Percentiles rank a stretch among this genome's conserved stretches.
Evolutionary conservation across 2,888 invertebrate genomes (phyloP).

Genomic region (Andrena bicolor): DNA sequence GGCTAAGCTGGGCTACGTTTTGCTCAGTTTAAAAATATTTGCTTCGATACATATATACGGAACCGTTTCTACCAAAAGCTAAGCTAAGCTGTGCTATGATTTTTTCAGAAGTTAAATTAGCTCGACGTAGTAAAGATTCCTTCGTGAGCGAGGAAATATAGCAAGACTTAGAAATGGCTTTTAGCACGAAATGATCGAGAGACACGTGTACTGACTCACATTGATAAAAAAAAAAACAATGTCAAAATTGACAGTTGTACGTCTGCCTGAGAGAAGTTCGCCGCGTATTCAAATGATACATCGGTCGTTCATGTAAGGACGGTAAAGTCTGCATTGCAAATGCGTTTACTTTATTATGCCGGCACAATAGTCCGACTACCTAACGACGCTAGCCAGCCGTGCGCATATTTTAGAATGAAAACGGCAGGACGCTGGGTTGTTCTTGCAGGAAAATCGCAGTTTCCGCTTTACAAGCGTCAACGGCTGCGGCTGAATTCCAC

Average conservation of each 20-base stretch:
- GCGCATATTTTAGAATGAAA: constrained; percentile 68
- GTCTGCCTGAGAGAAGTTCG: background rate
- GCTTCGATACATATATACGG: too few relatives aligned
- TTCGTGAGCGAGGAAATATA: too few relatives aligned
- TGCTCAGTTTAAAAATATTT: too few relatives aligned
- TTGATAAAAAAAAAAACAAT: background rate
- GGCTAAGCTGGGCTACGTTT: too few relatives aligned
- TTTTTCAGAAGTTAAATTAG: too few relatives aligned
- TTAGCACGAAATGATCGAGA: background rate
- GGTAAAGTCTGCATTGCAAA: constrained; percentile 78
- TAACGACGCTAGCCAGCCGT: constrained; percentile 53
- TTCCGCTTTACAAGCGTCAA: constrained; percentile 51
- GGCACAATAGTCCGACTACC: constrained; percentile 72
- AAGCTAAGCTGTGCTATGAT: too few relatives aligned
- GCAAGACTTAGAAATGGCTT: too few relatives aligned
- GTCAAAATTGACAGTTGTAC: background rate
- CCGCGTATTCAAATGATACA: background rate
- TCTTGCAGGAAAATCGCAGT: constrained; percentile 48
- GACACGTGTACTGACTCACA: background rate
- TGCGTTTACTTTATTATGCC: constrained; percentile 77
- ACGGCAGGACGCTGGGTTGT: constrained; percentile 13
- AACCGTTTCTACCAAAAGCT: too few relatives aligned
- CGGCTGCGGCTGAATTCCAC: constrained; percentile 41
- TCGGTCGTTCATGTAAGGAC: constrained; percentile 26
- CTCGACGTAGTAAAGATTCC: too few relatives aligned